phyloP scores from a whole-genome alignment of 2,888 invertebrate genomes.

The Melieria crassipennis region DNA sequence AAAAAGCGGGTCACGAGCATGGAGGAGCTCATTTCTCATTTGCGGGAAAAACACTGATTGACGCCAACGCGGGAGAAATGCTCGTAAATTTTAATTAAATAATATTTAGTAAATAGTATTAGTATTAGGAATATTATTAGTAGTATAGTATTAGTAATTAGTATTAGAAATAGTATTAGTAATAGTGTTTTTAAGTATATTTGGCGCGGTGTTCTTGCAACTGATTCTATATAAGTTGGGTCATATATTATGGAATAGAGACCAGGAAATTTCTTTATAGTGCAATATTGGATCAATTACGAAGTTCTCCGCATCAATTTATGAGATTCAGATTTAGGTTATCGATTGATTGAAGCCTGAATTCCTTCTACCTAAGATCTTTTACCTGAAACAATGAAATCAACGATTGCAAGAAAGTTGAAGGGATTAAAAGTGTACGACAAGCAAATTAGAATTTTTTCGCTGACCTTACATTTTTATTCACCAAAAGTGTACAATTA shows the following conservation, averaged over 20 bases:
- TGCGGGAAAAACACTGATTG: conserved; percentile 1
- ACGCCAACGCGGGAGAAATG: conserved; percentile 4
- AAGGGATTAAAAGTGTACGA: not conserved
- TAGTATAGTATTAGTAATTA: no score
- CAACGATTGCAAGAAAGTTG: not conserved
- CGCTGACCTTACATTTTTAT: conserved; percentile 53
- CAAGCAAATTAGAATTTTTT: conserved; percentile 42
- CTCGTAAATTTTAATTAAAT: not conserved
- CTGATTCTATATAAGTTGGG: no score
- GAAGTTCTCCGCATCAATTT: no score
- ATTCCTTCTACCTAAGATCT: not conserved
- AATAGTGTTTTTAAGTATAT: no score
- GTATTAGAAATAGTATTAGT: no score
- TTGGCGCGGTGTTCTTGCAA: no score
- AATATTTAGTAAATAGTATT: no score
- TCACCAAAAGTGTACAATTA: conserved; percentile 55
- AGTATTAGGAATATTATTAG: no score
- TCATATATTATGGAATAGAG: no score
- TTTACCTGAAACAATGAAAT: conserved; percentile 5
- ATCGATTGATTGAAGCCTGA: not conserved
- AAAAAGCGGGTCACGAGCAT: not conserved
- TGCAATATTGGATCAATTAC: no score
- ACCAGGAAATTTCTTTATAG: no score
- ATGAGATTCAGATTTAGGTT: no score
- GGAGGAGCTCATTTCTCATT: conserved; percentile 1